Percentiles rank a stretch among this genome's conserved stretches.
Evolutionary conservation across 2,888 invertebrate genomes (phyloP).

Genomic region (Sesamia inferens): DNA sequence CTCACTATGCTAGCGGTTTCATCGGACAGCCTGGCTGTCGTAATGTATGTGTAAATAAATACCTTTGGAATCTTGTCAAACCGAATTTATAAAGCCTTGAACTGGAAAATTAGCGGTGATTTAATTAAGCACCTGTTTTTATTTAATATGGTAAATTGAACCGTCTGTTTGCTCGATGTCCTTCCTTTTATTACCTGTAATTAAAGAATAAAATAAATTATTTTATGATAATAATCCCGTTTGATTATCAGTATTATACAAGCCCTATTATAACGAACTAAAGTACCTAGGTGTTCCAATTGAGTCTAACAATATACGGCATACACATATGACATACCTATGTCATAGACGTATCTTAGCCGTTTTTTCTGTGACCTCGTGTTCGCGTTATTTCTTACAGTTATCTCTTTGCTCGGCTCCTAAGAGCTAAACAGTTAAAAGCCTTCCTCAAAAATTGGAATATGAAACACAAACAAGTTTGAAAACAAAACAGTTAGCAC

Average conservation of each 20-base stretch:
- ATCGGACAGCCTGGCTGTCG: too few relatives aligned
- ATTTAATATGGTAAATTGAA: not conserved
- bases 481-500: too few relatives aligned
- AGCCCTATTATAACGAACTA: not conserved
- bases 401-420: too few relatives aligned
- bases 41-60: not conserved
- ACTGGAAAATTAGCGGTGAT: not conserved
- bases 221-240: not conserved
- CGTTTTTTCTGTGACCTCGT: too few relatives aligned
- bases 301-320: conserved; percentile 3
- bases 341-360: too few relatives aligned
- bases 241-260: not conserved
- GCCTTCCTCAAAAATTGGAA: too few relatives aligned
- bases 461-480: too few relatives aligned
- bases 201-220: not conserved
- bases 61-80: not conserved
- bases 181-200: conserved; percentile 19
- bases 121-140: not conserved
- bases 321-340: too few relatives aligned
- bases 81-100: not conserved
- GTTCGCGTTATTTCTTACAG: too few relatives aligned
- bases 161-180: not conserved
- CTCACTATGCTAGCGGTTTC: not conserved
- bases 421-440: too few relatives aligned
- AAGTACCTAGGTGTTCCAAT: conserved; percentile 4